These are phyloP conservation scores for Gymnarchus niloticus DNA, from an alignment of 2,113 vertebrate genomes.

Conservation along the genomic window DNA sequence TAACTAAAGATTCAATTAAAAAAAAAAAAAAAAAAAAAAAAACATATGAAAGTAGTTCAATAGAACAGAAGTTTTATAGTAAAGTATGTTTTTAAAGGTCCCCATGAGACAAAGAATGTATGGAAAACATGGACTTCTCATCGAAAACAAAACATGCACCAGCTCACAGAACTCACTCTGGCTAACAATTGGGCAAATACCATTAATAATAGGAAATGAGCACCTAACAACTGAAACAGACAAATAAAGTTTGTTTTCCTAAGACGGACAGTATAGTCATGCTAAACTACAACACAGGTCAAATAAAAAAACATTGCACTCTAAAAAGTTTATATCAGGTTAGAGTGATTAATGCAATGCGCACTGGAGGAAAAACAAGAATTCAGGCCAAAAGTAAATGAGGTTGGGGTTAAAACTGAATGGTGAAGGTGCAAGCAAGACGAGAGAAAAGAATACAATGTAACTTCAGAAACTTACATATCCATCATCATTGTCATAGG, in stretches of 20 bases:
- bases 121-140: not conserved
- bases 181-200: not conserved
- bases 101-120: too few species aligned
- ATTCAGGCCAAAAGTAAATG: conserved; percentile 22
- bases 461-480: conserved; percentile 79
- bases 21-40: too few species aligned
- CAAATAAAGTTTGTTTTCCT: too few species aligned
- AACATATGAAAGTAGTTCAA: too few species aligned
- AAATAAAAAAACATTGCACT: not conserved
- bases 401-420: conserved; percentile 7
- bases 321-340: not conserved
- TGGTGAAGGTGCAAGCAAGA: conserved; percentile 39
- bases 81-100: too few species aligned
- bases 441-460: conserved; percentile 32
- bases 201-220: not conserved
- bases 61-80: too few species aligned
- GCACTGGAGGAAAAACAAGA: conserved; percentile 20
- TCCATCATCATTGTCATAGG: conserved; percentile 74
- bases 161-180: not conserved
- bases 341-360: conserved; percentile 4
- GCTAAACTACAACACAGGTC: not conserved
- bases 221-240: not conserved
- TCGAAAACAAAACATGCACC: not conserved
- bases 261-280: not conserved
- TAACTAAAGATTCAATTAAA: too few species aligned